Conservation (phyloP, 2,888 invertebrate genomes). For the Adelphocoris suturalis region DNA sequence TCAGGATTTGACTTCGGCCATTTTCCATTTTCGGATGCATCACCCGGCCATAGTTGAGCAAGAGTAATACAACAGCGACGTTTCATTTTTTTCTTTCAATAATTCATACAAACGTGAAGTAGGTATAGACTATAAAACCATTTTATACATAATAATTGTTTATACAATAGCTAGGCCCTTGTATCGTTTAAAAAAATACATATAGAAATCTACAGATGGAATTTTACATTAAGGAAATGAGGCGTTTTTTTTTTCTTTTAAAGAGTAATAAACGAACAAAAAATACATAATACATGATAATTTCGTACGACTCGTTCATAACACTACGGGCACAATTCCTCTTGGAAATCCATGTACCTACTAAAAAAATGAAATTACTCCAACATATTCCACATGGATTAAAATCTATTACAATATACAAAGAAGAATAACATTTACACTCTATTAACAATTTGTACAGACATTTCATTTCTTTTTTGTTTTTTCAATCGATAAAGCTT, state of each 20-base stretch:
- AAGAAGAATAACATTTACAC: slow-evolving; percentile 73
- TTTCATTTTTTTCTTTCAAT: slow-evolving; percentile 27
- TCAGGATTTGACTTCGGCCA: not conserved
- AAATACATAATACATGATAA: slow-evolving; percentile 51
- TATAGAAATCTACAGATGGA: slow-evolving; percentile 63
- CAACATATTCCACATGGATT: slow-evolving; percentile 65
- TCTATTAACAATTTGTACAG: slow-evolving; percentile 73
- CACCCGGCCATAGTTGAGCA: slow-evolving; percentile 64
- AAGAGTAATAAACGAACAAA: slow-evolving; percentile 43
- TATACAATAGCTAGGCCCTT: slow-evolving; percentile 65
- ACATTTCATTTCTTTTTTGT: not conserved
- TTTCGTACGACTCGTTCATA: not conserved
- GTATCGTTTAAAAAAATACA: slow-evolving; percentile 65
- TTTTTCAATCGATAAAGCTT: slow-evolving; percentile 53
- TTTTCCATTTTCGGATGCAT: slow-evolving; percentile 2
- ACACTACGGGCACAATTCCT: slow-evolving; percentile 64
- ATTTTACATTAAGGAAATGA: slow-evolving; percentile 24
- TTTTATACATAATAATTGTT: slow-evolving; percentile 60
- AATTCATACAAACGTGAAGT: slow-evolving; percentile 52
- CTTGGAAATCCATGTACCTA: slow-evolving; percentile 70
- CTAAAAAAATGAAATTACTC: slow-evolving; percentile 69
- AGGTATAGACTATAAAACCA: slow-evolving; percentile 59
- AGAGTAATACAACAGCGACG: slow-evolving; percentile 62
- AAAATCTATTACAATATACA: slow-evolving; percentile 72
- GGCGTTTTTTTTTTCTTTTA: slow-evolving; percentile 2